These are phyloP conservation scores for Drosophila kohkoa DNA, from an alignment of 1,140 invertebrate species.

Conservation along the genomic window DNA sequence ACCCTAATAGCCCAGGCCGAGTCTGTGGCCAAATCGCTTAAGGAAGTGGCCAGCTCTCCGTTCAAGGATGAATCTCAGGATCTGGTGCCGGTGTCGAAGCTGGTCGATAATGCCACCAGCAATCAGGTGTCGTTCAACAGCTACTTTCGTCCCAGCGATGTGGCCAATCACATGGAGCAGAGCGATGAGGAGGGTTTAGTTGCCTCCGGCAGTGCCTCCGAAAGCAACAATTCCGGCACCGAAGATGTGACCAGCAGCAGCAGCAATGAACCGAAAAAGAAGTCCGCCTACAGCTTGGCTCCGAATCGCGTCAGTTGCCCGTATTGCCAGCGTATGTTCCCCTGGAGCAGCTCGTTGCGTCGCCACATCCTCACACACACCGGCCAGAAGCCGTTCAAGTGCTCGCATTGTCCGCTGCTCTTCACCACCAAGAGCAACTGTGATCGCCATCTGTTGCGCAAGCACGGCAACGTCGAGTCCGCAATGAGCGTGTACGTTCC, in stretches of 20 bases:
- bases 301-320: conserved; percentile 96
- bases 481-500: conserved; percentile 84
- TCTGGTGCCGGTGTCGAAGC: conserved; percentile 90
- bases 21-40: conserved; percentile 77
- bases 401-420: conserved; percentile 94
- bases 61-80: conserved; percentile 86
- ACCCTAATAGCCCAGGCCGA: conserved; percentile 80
- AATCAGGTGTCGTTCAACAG: conserved; percentile 87
- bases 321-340: conserved; percentile 96
- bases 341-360: conserved; percentile 97
- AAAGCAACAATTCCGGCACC: conserved; percentile 92
- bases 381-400: conserved; percentile 98
- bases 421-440: conserved; percentile 99
- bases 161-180: conserved; percentile 85
- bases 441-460: conserved; percentile 95
- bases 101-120: conserved; percentile 92
- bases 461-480: conserved; percentile 89
- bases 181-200: conserved; percentile 91
- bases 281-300: conserved; percentile 97
- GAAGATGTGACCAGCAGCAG: conserved; percentile 87
- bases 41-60: conserved; percentile 80
- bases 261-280: conserved; percentile 87
- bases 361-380: conserved; percentile 97
- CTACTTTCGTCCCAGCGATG: conserved; percentile 86
- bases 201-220: conserved; percentile 89